phyloP scores from a whole-genome alignment of 1,140 invertebrate species.

The Cydia fagiglandana region DNA sequence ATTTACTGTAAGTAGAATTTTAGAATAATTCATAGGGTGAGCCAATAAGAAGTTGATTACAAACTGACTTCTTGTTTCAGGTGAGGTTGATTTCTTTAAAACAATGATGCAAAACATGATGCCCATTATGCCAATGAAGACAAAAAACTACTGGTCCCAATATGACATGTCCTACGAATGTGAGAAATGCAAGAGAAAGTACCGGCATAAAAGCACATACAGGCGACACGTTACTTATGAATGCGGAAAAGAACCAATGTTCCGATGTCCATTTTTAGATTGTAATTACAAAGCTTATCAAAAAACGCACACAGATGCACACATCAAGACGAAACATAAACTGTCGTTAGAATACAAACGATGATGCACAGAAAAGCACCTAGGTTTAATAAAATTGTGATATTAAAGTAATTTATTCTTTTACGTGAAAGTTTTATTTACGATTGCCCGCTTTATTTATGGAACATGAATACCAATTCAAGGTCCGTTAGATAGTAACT shows the following conservation, averaged over 20 bases:
- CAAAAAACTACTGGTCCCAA: constrained; percentile 71
- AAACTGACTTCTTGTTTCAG: constrained; percentile 69
- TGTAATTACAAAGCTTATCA: constrained; percentile 77
- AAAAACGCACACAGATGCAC: constrained; percentile 73
- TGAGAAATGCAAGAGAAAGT: constrained; percentile 73
- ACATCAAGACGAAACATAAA: constrained; percentile 70
- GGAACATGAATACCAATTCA: constrained; percentile 20
- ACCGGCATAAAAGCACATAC: constrained; percentile 78
- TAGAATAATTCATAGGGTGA: constrained; percentile 2
- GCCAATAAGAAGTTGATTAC: constrained; percentile 12
- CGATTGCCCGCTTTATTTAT: constrained; percentile 11
- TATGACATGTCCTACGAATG: constrained; percentile 70
- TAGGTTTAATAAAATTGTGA: constrained; percentile 62
- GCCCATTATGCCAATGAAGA: constrained; percentile 72
- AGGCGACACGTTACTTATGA: constrained; percentile 76
- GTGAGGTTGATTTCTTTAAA: constrained; percentile 76
- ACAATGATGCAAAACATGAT: constrained; percentile 73
- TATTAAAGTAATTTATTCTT: constrained; percentile 67
- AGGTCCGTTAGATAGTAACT: not conserved
- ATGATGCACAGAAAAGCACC: constrained; percentile 50
- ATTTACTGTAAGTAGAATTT: constrained; percentile 29
- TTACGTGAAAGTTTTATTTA: constrained; percentile 43
- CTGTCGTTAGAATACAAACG: constrained; percentile 67
- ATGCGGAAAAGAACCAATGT: constrained; percentile 79
- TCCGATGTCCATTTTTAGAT: constrained; percentile 74